Base-by-base conservation (phyloP, 2,113 vertebrate genomes). In the Arvicanthis niloticus region DNA sequence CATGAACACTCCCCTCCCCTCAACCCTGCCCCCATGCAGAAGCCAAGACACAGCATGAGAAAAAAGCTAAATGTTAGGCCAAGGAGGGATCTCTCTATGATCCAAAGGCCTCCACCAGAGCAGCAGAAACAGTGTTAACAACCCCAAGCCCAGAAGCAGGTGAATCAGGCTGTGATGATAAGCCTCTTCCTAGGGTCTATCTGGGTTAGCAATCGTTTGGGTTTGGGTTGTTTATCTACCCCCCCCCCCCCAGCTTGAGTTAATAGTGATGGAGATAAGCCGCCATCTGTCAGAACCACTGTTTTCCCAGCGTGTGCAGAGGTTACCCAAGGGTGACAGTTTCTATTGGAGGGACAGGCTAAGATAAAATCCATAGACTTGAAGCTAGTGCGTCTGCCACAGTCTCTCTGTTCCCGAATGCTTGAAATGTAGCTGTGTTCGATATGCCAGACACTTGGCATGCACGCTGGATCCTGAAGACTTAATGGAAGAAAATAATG, bases 211-310 rank as follows among this genome's bases (percentile, higher is more conserved):
- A 40, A 88, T 78, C 76, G 31, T 51, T 93, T 88, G 2, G n/a
- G 37, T 51, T 93, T 88, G 2, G n/a, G n/a, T 75, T 82, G 77
- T 17, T 67, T 89, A 40, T 56, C n/a, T n/a, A n/a, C n/a, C n/a
- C n/a, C n/a, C n/a, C n/a, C n/a, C n/a, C n/a, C n/a, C n/a, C n/a
- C n/a, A n/a, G n/a, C 6, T 21, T 60, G 84, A 65, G 73, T 72
- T 68, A 68, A 68, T 72, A 68, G 78, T 76, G 56, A 93, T 84
- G 78, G 42, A 91, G 96, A 95, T 94, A 97, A 96, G 91, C 86
- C 45, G 51, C 91, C 93, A 94, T 95, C 89, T 93, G 94, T 77
- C 82, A n/a, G 75, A 80, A 88, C 40, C 31, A 53, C 21, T 62
- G 81, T 42, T 93, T 91, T 85, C 60, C 84, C 78, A 45, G 82